Evolutionary conservation across 1,140 invertebrate species (phyloP).

Genomic region (Sipha flava): DNA sequence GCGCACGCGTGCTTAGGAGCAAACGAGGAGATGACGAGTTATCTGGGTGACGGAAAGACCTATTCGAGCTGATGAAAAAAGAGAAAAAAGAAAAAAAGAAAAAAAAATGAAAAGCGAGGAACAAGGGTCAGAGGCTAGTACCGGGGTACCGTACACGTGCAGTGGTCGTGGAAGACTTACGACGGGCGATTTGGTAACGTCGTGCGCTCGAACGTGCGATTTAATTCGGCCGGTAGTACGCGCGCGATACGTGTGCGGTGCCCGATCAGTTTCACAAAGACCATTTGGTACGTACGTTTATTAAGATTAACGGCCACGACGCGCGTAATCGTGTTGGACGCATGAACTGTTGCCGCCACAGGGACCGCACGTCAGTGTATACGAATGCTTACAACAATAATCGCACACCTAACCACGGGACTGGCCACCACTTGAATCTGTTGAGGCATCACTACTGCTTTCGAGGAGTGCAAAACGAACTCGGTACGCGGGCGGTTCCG

Average conservation of each 20-base stretch:
- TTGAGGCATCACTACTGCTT: too few species aligned
- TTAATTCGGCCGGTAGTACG: background rate
- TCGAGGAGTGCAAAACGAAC: too few species aligned
- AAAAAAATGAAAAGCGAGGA: background rate
- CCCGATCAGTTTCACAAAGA: conserved; percentile 13
- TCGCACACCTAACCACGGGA: too few species aligned
- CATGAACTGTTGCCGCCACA: background rate
- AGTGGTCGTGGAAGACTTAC: background rate
- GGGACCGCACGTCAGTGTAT: background rate
- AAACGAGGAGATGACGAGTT: too few species aligned
- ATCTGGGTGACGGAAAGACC: background rate
- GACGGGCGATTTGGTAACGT: background rate
- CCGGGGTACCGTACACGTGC: background rate
- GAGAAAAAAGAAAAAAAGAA: background rate
- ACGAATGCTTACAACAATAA: too few species aligned
- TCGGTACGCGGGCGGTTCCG: too few species aligned
- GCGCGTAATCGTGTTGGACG: background rate
- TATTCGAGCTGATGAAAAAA: background rate
- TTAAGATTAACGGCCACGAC: background rate
- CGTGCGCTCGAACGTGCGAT: background rate
- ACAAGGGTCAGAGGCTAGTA: background rate
- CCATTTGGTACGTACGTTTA: conserved; percentile 17
- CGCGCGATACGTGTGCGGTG: background rate
- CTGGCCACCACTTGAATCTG: too few species aligned
- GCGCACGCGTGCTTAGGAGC: too few species aligned